Base-by-base conservation (phyloP, 2,113 vertebrate species). In the Sciurus niger region DNA sequence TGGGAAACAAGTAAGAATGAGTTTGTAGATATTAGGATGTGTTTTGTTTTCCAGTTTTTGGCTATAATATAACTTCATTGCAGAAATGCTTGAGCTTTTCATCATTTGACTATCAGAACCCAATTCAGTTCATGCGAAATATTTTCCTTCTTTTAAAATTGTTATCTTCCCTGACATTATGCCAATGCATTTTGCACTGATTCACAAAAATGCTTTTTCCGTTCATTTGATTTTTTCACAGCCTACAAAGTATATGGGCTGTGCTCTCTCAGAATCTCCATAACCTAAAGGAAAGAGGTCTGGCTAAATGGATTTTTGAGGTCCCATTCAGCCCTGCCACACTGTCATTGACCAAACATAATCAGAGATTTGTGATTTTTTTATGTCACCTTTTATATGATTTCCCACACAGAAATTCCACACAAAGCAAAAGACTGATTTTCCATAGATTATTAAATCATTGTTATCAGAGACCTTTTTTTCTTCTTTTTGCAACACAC, bases 121-220 rank as follows among this genome's bases (percentile, higher is more conserved):
- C 90, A 70, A 65, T 88, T 43, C 8, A 37, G 20, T 74, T 76
- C 70, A 83, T 16, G 68, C 5, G 63, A 90, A 77, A 48, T 90
- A 11, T 40, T 95, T 85, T 43, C 9, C 25, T 93, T 86, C 63
- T 93, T 92, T 88, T 78, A 53, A 91, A 94, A 79, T 60, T 90
- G 16, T 86, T 95, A 72, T 55, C 8, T 68, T 86, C 51, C 46
- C 32, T 96, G 93, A 67, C 32, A 86, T 76, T 63, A 32, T 77
- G 8, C 20, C 67, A 34, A 17, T 58, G 8, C 7, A 22, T 78
- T 85, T 74, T 83, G 17, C 14, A 82, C 6, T 40, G 18, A 84
- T 2, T 43, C 34, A 13, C 11, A 79, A 37, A 96, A 72, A n/a
- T 83, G 10, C 6, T 90, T 32, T 58, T 90, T 40, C 37, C 74